Evolutionary conservation across 2,888 invertebrate genomes (phyloP), one percentile per base, ranked within the genome.

Genomic region (Volucella zonaria): DNA sequence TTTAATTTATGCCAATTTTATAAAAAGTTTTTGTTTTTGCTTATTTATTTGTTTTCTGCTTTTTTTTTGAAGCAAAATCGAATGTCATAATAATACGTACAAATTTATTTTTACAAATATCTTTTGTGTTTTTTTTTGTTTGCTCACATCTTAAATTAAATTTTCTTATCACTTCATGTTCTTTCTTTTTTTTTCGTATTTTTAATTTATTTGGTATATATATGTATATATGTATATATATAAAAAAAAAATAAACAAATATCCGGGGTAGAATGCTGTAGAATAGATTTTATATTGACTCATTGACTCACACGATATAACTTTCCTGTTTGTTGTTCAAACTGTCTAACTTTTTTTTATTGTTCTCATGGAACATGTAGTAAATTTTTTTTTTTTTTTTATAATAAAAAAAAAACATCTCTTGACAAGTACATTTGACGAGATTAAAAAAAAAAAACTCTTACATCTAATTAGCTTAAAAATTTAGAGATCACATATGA

Each of bases 401-500:
- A 51, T 31, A 54, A 31, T 6, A 68, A 18, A 2, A 31, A 62
- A 14, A 54, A 54, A 14, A 45, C n/a, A n/a, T 12, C 15, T 15
- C 23, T 31, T 11, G 15, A 49, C 56, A 64, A 49, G 40, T 54
- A 40, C 10, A 49, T 12, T 66, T 58, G 18, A 10, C 12, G 8
- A 8, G 40, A 61, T 10, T 40, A 47, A 14, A 56, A 43, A 49
- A 15, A 58, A 31, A 43, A 77, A 56, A 59, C 43, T 23, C 74
- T 76, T 76, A 78, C 14, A 66, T 67, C 77, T 80, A 71, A 82
- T 76, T 83, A 85, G 75, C 86, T 88, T 85, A 85, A 8, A 68
- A 86, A 87, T 87, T 86, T 87, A 87, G 87, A 89, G 88, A 88
- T 89, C 88, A 89, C 88, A 89, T 88, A 78, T 81, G 70, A 77